These are phyloP conservation scores for Scaptomyza tumidula DNA, from an alignment of 2,888 invertebrate species.

Conservation along the genomic window DNA sequence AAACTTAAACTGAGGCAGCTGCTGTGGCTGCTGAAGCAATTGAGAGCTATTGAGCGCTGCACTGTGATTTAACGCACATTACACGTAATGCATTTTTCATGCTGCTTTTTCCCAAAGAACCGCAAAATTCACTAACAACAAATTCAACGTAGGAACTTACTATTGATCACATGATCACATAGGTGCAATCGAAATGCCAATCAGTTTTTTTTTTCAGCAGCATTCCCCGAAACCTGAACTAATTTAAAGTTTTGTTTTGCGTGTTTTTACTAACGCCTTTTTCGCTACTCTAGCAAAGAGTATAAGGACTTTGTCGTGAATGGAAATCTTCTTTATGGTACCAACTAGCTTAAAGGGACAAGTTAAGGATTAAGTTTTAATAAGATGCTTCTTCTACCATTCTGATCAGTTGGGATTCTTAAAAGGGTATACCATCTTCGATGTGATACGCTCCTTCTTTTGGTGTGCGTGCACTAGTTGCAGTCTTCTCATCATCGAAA, in stretches of 20 bases:
- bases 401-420: too few relatives aligned
- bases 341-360: too few relatives aligned
- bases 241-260: constrained; percentile 49
- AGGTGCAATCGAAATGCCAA: constrained; percentile 48
- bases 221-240: constrained; percentile 22
- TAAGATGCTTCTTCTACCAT: too few relatives aligned
- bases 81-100: constrained; percentile 71
- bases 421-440: not conserved
- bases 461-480: constrained; percentile 58
- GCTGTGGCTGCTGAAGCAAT: constrained; percentile 25
- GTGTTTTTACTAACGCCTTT: constrained; percentile 1
- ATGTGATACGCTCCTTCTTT: not conserved
- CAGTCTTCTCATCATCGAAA: constrained; percentile 35
- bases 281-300: not conserved
- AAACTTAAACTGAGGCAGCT: constrained; percentile 10
- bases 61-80: constrained; percentile 72
- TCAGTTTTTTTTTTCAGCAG: constrained; percentile 38
- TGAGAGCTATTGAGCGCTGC: constrained; percentile 13
- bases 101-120: constrained; percentile 64
- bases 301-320: too few relatives aligned
- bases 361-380: too few relatives aligned
- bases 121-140: constrained; percentile 69
- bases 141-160: constrained; percentile 40
- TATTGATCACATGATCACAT: constrained; percentile 52
- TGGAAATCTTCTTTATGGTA: too few relatives aligned